phyloP scores from a whole-genome alignment of 2,797 vertebrate genomes.

The Xyrichtys novacula region DNA sequence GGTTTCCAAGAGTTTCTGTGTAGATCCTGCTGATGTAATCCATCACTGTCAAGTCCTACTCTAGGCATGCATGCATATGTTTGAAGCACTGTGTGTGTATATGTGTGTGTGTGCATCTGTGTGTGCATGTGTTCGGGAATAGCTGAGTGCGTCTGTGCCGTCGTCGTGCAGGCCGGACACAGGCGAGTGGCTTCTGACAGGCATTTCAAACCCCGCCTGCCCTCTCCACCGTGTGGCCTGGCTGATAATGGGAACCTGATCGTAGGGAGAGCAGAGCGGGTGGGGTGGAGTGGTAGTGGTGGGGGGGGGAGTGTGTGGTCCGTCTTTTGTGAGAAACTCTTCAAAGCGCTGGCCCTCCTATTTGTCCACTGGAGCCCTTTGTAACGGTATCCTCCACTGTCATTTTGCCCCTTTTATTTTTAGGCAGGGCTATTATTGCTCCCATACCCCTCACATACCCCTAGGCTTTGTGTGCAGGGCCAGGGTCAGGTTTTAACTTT shows the following conservation, averaged over 20 bases:
- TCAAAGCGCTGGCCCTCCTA: slow-evolving; percentile 75
- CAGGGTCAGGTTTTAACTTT: slow-evolving; percentile 71
- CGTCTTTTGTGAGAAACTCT: slow-evolving; percentile 73
- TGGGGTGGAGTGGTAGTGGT: not conserved
- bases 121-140: not conserved
- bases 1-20: no score
- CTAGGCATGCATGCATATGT: not conserved
- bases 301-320: slow-evolving; percentile 45
- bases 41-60: no score
- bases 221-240: slow-evolving; percentile 60
- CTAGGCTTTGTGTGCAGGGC: slow-evolving; percentile 67
- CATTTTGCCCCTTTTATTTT: slow-evolving; percentile 84
- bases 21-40: no score
- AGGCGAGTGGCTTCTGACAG: slow-evolving; percentile 67
- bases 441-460: slow-evolving; percentile 70
- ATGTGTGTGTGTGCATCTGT: not conserved
- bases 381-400: slow-evolving; percentile 80
- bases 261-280: slow-evolving; percentile 46
- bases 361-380: slow-evolving; percentile 75
- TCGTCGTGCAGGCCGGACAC: slow-evolving; percentile 42
- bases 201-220: slow-evolving; percentile 70
- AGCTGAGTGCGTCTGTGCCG: not conserved
- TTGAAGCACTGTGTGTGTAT: not conserved
- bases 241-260: slow-evolving; percentile 76
- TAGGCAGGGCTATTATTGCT: slow-evolving; percentile 72